Evolutionary conservation across 2,113 vertebrate genomes (phyloP).

Genomic region (Procapra przewalskii): DNA sequence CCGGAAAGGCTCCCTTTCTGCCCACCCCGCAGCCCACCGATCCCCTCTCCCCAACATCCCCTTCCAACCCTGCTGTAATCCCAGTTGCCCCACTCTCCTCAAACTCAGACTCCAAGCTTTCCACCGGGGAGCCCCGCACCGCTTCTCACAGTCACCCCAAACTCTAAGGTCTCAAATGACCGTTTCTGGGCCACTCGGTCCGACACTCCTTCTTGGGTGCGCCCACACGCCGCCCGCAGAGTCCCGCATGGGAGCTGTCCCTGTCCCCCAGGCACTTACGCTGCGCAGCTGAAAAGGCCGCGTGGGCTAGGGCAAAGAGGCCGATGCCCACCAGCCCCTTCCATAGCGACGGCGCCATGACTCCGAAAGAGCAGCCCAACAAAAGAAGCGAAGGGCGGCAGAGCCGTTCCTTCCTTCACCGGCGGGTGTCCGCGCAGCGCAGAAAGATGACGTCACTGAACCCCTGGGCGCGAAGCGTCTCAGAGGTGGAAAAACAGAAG

Average conservation of each 20-base stretch:
- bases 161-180: background rate
- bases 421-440: conserved; percentile 65
- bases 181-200: background rate
- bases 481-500: background rate
- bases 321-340: conserved; percentile 94
- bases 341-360: conserved; percentile 94
- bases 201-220: background rate
- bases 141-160: conserved; percentile 15
- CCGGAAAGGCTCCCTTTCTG: background rate
- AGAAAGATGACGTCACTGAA: conserved; percentile 61
- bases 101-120: background rate
- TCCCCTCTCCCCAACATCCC: background rate
- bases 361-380: conserved; percentile 53
- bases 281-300: conserved; percentile 96
- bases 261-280: conserved; percentile 67
- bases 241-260: background rate
- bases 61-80: background rate
- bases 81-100: background rate
- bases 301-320: conserved; percentile 94
- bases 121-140: background rate
- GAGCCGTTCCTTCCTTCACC: background rate
- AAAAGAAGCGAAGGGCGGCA: conserved; percentile 32
- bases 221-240: background rate
- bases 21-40: background rate
- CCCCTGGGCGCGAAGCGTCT: conserved; percentile 35